These are phyloP conservation scores for Malurus cyaneus DNA, from an alignment of 2,113 vertebrate species.

Conservation along the genomic window DNA sequence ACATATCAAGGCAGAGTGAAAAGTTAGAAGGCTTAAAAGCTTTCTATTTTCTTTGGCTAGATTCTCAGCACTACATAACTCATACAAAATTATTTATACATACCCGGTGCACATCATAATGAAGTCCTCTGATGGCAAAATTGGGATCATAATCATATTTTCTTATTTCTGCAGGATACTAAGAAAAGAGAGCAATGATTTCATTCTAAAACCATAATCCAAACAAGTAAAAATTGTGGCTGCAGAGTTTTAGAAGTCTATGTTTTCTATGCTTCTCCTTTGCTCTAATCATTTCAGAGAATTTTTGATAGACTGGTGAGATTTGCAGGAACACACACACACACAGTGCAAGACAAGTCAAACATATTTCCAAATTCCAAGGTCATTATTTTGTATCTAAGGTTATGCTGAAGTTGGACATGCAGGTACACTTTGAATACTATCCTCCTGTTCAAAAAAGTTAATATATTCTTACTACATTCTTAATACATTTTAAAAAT, in stretches of 20 bases:
- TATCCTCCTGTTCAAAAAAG: not conserved
- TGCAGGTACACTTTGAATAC: not conserved
- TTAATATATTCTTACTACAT: not conserved
- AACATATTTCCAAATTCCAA: not conserved
- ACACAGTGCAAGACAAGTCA: not conserved
- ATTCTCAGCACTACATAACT: not conserved
- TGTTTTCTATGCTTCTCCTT: not conserved
- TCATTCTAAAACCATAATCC: not conserved
- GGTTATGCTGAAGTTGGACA: not conserved
- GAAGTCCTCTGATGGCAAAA: conserved; percentile 94
- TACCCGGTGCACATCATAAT: conserved; percentile 98
- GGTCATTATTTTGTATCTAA: not conserved
- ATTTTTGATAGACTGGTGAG: not conserved
- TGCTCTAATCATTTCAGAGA: not conserved
- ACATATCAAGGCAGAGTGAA: not conserved
- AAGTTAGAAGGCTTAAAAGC: not conserved
- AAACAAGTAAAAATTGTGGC: not conserved
- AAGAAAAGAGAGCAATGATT: not conserved
- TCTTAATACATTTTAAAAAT: not conserved
- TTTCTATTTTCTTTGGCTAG: not conserved
- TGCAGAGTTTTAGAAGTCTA: not conserved
- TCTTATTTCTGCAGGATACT: conserved; percentile 91
- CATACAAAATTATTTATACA: conserved; percentile 19
- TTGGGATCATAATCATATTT: conserved; percentile 91
- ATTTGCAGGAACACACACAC: not conserved